phyloP scores from a whole-genome alignment of 2,888 invertebrate genomes.

The Anarsia innoxiella region DNA sequence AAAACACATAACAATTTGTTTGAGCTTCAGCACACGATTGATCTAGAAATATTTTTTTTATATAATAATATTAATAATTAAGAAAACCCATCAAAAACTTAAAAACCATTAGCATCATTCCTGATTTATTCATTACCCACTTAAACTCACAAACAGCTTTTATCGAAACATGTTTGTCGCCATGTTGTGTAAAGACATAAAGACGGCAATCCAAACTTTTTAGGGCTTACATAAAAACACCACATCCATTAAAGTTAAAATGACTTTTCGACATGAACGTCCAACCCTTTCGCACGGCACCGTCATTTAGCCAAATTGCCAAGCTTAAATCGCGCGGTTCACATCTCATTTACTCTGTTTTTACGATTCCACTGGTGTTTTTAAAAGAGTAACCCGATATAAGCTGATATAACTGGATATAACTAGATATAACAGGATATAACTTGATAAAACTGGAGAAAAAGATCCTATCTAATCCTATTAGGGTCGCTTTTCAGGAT shows the following conservation, averaged over 20 bases:
- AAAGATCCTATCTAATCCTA: background rate
- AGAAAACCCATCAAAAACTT: too few species aligned
- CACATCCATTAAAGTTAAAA: slow-evolving; percentile 21
- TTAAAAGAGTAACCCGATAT: slow-evolving; percentile 15
- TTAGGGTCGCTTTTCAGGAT: slow-evolving; percentile 3
- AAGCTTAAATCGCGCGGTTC: slow-evolving; percentile 52
- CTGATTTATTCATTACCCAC: too few species aligned
- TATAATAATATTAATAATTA: too few species aligned
- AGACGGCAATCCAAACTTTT: slow-evolving; percentile 8
- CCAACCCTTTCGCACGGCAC: slow-evolving; percentile 28
- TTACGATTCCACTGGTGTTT: slow-evolving; percentile 36
- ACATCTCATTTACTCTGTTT: slow-evolving; percentile 57
- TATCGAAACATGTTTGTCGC: too few species aligned
- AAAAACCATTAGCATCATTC: too few species aligned
- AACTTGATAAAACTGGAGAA: slow-evolving; percentile 7
- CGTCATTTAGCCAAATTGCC: slow-evolving; percentile 51
- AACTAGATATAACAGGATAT: slow-evolving; percentile 3
- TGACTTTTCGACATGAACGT: slow-evolving; percentile 18
- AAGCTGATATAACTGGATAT: background rate
- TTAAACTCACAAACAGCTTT: too few species aligned
- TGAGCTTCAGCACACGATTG: too few species aligned
- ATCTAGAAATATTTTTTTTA: too few species aligned
- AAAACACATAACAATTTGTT: too few species aligned
- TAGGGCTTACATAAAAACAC: slow-evolving; percentile 12
- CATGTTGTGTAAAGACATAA: slow-evolving; percentile 8